Percentiles rank a stretch among this genome's conserved stretches.
Evolutionary conservation across 2,888 invertebrate species (phyloP).

Genomic region (Chrysina gloriosa): DNA sequence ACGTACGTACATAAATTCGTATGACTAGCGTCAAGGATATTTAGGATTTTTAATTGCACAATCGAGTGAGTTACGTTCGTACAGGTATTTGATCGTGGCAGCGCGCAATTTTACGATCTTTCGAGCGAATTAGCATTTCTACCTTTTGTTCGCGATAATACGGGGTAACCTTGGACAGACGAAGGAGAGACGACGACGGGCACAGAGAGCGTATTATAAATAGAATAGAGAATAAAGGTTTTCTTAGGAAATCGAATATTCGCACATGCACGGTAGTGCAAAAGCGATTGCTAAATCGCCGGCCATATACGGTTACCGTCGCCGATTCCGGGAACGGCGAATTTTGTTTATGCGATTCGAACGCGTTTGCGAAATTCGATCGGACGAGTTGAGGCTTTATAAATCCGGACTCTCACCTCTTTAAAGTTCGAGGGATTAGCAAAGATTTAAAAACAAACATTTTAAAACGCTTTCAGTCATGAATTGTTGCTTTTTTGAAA

Average conservation of each 20-base stretch:
- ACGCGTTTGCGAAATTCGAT: no score
- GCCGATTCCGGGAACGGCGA: no score
- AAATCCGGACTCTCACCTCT: no score
- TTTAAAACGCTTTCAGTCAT: no score
- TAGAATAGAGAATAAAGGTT: constrained; percentile 15
- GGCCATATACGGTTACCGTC: no score
- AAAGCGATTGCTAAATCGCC: constrained; percentile 2
- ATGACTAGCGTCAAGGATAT: constrained; percentile 30
- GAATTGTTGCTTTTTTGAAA: no score
- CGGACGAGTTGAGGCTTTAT: no score
- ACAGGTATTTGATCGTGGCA: neutral
- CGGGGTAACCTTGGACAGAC: constrained; percentile 29
- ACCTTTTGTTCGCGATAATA: constrained; percentile 21
- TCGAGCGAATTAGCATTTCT: constrained; percentile 22
- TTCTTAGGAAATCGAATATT: constrained; percentile 29
- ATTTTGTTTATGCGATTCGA: no score
- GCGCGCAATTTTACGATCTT: constrained; percentile 27
- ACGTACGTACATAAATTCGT: constrained; percentile 27
- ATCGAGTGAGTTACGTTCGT: constrained; percentile 13
- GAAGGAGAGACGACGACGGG: neutral
- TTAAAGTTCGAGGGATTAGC: no score
- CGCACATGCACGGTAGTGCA: neutral
- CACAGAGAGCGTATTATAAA: constrained; percentile 5
- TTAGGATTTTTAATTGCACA: constrained; percentile 30
- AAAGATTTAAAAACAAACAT: no score